Percentiles rank a stretch among this genome's conserved stretches.
These are phyloP conservation scores for Apolygus lucorum DNA, from an alignment of 1,140 invertebrate genomes.

Conservation along the genomic window DNA sequence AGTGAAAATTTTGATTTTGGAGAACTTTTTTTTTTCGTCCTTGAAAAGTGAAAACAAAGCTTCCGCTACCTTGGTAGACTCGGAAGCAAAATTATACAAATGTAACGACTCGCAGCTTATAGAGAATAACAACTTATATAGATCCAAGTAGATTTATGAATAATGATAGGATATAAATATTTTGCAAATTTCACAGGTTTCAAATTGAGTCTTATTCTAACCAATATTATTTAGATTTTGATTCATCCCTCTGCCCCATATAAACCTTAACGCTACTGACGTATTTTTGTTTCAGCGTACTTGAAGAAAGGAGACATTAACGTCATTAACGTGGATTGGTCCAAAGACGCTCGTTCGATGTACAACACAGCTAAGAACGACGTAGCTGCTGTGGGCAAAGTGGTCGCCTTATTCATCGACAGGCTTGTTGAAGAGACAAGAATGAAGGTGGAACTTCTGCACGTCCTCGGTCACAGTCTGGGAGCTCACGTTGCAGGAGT, in stretches of 20 bases:
- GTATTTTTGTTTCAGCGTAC: conserved; percentile 40
- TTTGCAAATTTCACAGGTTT: neutral
- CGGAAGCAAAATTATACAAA: too few relatives aligned
- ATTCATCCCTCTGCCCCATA: neutral
- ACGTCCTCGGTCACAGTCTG: conserved; percentile 74
- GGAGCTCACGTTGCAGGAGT: conserved; percentile 76
- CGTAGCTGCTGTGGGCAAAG: conserved; percentile 38
- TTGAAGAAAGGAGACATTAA: conserved; percentile 46
- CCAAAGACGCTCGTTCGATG: conserved; percentile 39
- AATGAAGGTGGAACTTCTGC: conserved; percentile 45
- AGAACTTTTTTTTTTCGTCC: too few relatives aligned
- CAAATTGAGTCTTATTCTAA: neutral
- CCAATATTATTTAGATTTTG: neutral
- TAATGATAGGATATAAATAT: neutral
- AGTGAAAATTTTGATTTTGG: too few relatives aligned
- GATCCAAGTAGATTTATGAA: neutral
- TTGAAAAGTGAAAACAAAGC: too few relatives aligned
- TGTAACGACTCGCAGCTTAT: too few relatives aligned
- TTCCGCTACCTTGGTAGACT: too few relatives aligned
- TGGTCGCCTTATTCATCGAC: conserved; percentile 26
- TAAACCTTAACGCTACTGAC: neutral
- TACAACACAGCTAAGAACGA: conserved; percentile 29
- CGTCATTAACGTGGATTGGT: conserved; percentile 57
- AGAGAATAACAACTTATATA: neutral
- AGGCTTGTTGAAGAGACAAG: conserved; percentile 18